Percentiles rank a stretch among this genome's conserved stretches.
These are phyloP conservation scores for Megalurothrips usitatus DNA, from an alignment of 2,888 invertebrate genomes.

Conservation along the genomic window DNA sequence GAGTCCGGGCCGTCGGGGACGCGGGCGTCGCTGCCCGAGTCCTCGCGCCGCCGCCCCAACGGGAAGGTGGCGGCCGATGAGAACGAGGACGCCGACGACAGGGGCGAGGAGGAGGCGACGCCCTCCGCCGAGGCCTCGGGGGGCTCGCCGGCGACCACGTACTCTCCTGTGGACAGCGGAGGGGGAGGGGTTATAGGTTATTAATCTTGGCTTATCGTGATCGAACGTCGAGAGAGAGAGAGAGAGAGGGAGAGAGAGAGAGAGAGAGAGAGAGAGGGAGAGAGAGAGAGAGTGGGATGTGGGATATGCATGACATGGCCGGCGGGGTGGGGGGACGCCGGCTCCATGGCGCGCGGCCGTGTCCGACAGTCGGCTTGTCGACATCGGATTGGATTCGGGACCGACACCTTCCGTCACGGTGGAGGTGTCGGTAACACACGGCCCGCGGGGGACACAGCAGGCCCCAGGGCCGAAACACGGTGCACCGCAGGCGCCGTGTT, in stretches of 20 bases:
- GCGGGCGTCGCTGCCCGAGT: too few species aligned
- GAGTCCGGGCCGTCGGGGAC: neutral
- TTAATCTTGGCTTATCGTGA: constrained; percentile 29
- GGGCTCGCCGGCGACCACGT: neutral
- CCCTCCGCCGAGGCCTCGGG: neutral
- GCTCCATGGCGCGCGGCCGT: neutral
- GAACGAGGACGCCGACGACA: neutral
- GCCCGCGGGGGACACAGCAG: too few species aligned
- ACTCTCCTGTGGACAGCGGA: neutral
- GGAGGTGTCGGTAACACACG: neutral
- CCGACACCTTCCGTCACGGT: neutral
- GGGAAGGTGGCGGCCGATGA: neutral
- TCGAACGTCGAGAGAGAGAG: neutral
- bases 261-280: constrained; percentile 32
- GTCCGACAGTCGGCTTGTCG: neutral
- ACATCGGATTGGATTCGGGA: neutral
- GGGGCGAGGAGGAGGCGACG: neutral
- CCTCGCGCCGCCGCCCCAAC: too few species aligned
- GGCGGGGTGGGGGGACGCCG: neutral
- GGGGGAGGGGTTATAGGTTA: neutral
- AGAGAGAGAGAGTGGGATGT: constrained; percentile 27
- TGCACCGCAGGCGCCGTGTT: too few species aligned
- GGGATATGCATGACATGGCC: neutral
- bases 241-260: constrained; percentile 29
- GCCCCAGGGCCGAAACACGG: too few species aligned